Percentiles rank a stretch among this genome's conserved stretches.
Evolutionary conservation across 2,888 invertebrate genomes (phyloP).

Genomic region (Arctia plantaginis): DNA sequence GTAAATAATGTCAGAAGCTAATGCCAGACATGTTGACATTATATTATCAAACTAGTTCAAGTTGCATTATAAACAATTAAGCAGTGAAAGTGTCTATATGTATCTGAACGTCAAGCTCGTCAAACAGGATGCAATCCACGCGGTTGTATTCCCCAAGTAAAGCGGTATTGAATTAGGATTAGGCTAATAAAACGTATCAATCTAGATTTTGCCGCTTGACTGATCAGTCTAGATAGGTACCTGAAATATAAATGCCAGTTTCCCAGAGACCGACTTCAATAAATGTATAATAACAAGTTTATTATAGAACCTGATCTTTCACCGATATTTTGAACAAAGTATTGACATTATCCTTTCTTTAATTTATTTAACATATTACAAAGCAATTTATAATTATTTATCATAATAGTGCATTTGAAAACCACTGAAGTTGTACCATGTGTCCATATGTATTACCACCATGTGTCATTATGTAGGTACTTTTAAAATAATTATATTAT

Average conservation of each 20-base stretch:
- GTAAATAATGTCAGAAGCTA: conserved; percentile 66
- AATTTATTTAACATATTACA: too few relatives aligned
- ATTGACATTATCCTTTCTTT: too few relatives aligned
- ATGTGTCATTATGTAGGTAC: too few relatives aligned
- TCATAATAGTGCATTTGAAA: too few relatives aligned
- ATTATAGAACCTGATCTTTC: conserved; percentile 45
- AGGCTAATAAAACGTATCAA: conserved; percentile 81
- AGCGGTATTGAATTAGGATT: conserved; percentile 82
- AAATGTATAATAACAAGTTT: conserved; percentile 47
- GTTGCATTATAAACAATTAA: conserved; percentile 77
- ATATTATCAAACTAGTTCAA: conserved; percentile 71
- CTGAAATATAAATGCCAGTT: conserved; percentile 83
- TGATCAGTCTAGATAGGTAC: conserved; percentile 79
- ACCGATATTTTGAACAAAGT: conserved; percentile 24
- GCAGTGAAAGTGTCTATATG: conserved; percentile 75
- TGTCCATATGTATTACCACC: too few relatives aligned
- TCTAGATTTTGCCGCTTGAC: conserved; percentile 82
- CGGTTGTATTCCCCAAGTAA: conserved; percentile 70
- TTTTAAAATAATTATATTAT: too few relatives aligned
- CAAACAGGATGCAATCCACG: conserved; percentile 68
- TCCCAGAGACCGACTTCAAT: conserved; percentile 78
- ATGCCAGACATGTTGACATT: conserved; percentile 80
- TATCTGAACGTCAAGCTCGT: conserved; percentile 64
- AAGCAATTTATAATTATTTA: too few relatives aligned
- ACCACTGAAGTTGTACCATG: too few relatives aligned